Base-by-base conservation (phyloP, 2,797 vertebrate species). In the Chiloscyllium punctatum region DNA sequence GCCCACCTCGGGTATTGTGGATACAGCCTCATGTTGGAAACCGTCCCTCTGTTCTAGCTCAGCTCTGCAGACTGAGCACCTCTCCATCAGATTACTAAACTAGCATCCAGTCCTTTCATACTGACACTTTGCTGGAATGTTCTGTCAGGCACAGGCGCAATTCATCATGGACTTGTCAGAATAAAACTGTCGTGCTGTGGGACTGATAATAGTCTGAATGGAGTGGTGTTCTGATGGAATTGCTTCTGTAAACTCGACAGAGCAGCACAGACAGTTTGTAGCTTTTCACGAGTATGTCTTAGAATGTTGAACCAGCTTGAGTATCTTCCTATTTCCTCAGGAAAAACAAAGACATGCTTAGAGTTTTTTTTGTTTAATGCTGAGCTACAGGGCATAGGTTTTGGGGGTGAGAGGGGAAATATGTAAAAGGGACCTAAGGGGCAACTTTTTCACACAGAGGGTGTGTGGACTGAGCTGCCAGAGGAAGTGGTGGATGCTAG, bases 131-230 rank as follows among this genome's bases (percentile, higher is more conserved):
- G 21, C 90, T 92, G 90, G 90, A 92, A 92, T 37, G n/a, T 92
- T 66, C 66, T 92, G 62, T 92, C 90, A 92, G 90, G 66, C 90
- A 92, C 66, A 13, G 90, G n/a, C 69, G 90, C 90, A 69, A 92
- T 92, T 92, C 62, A 92, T 92, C 90, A 92, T 9, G 62, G 90
- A 66, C 90, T 68, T 92, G 90, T 92, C 90, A 92, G 90, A 42
- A 42, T 42, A 23, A 92, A 92, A 62, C 90, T 69, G 66, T 92
- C 23, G 13, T 42, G 62, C 90, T 23, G 90, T 92, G 90, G 37
- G 7, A 42, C 90, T 42, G 62, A 92, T 92, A 69, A 69, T 68
- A 25, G 37, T 92, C 18, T 92, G 90, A 92, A 92, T 11, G 69
- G 66, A 69, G 90, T 69, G 62, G 5, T 42, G n/a, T 68, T 92